Base-by-base conservation (phyloP, 2,113 vertebrate genomes). In the Notiomystis cincta region DNA sequence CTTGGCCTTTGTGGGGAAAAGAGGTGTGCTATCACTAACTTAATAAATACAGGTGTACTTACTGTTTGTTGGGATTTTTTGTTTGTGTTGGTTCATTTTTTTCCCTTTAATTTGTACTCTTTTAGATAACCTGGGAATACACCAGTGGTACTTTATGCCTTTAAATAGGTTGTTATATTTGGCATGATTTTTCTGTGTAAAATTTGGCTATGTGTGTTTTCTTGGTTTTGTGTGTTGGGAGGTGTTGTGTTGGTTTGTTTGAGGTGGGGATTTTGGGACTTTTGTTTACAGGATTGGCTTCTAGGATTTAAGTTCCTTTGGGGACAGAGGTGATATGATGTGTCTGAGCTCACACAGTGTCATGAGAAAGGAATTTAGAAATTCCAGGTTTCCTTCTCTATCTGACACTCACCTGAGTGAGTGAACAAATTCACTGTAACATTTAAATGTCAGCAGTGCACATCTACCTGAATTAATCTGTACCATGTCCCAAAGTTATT, bases 261-360 rank as follows among this genome's bases (percentile, higher is more conserved):
- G 42, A 42, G 23, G 15, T 33, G 15, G 17, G 2, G 0, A 7
- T 28, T 71, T 65, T 2, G 9, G 4, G 37, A 33, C 4, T 48
- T 67, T 11, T 10, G 1, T n/a, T 37, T 89, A 45, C 9, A 40
- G 40, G 14, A 51, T 80, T 80, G 24, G 6, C 31, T 64, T 87
- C 60, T 60, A 65, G 58, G 23, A 56, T 60, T 67, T 69, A 82
- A 90, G 1, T 54, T 66, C 33, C 8, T 13, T 37, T 27, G 35
- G 30, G 38, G 15, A 25, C 6, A 7, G 56, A 48, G 38, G 4
- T 45, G 37, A 15, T 80, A 7, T 1, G 8, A 9, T 78, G 8
- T 2, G 6, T 69, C 81, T 30, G n/a, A 86, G 33, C 17, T 76
- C n/a, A 40, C 40, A 33, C 4, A 42, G 45, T 37, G 54, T 87